phyloP scores from a whole-genome alignment of 2,888 invertebrate species.

The Oxycera nigricornis region DNA sequence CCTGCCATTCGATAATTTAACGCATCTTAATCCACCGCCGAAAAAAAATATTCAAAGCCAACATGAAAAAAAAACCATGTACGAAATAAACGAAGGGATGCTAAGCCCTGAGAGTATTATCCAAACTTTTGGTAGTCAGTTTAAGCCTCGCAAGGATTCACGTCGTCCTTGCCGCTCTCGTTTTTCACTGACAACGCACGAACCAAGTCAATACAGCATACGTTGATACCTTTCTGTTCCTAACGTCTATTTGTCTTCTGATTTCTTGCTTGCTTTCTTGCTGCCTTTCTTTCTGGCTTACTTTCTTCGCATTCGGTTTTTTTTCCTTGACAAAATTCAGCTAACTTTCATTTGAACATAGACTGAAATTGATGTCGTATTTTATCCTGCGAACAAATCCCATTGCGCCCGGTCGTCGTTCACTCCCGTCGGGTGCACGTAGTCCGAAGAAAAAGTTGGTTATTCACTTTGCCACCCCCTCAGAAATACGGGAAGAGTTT shows the following conservation, averaged over 20 bases:
- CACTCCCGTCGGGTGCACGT: background rate
- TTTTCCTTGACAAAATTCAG: background rate
- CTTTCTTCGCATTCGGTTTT: background rate
- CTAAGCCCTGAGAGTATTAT: slow-evolving; percentile 1
- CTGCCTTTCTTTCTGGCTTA: background rate
- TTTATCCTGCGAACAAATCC: slow-evolving; percentile 25
- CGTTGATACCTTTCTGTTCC: background rate
- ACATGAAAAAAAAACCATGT: no score
- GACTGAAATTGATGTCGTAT: slow-evolving; percentile 28
- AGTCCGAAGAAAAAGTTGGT: background rate
- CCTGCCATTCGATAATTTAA: slow-evolving; percentile 29
- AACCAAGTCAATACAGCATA: no score
- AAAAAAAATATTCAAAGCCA: background rate
- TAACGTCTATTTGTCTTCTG: background rate
- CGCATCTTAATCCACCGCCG: slow-evolving; percentile 31
- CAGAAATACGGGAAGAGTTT: background rate
- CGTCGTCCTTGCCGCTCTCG: background rate
- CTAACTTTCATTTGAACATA: slow-evolving; percentile 12
- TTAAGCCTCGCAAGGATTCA: background rate
- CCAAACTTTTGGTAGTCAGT: background rate
- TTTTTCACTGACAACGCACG: background rate
- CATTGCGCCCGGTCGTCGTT: background rate
- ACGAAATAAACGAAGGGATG: background rate
- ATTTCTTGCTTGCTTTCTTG: background rate
- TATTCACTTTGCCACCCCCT: slow-evolving; percentile 13